These are phyloP conservation scores for Xyrauchen texanus DNA, from an alignment of 2,113 vertebrate genomes.

Conservation along the genomic window DNA sequence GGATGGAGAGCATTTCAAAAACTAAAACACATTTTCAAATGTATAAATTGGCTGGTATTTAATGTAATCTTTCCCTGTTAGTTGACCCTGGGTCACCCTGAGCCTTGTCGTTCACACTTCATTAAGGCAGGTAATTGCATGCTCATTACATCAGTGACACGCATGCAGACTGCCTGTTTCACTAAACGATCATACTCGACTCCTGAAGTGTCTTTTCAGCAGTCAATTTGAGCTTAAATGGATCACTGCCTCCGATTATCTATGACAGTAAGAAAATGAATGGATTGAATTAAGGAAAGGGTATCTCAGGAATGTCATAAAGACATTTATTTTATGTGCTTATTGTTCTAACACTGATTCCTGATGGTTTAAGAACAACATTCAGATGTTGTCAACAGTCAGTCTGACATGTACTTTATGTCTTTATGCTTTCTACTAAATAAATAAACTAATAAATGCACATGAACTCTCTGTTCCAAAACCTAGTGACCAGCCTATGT, in stretches of 20 bases:
- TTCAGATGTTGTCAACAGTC: no score
- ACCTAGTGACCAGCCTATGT: no score
- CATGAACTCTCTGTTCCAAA: no score
- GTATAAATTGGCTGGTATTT: slow-evolving; percentile 1
- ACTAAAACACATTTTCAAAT: no score
- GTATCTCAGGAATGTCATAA: no score
- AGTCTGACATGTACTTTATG: no score
- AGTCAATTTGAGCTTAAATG: slow-evolving; percentile 47
- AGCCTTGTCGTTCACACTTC: slow-evolving; percentile 18
- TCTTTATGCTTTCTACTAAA: no score
- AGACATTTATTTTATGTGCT: no score
- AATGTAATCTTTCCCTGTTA: slow-evolving; percentile 7
- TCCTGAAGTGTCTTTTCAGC: slow-evolving; percentile 48
- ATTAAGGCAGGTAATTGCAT: slow-evolving; percentile 22
- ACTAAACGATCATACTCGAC: slow-evolving; percentile 47
- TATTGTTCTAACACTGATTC: no score
- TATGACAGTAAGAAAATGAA: slow-evolving; percentile 35
- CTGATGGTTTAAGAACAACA: no score
- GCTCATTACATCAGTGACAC: neutral
- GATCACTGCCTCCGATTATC: slow-evolving; percentile 43
- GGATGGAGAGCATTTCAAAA: no score
- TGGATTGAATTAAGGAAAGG: slow-evolving; percentile 26
- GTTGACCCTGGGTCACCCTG: neutral
- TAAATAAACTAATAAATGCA: no score
- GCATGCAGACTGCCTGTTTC: slow-evolving; percentile 26